phyloP scores from a whole-genome alignment of 2,888 invertebrate species.

The Drosophila koepferae region DNA sequence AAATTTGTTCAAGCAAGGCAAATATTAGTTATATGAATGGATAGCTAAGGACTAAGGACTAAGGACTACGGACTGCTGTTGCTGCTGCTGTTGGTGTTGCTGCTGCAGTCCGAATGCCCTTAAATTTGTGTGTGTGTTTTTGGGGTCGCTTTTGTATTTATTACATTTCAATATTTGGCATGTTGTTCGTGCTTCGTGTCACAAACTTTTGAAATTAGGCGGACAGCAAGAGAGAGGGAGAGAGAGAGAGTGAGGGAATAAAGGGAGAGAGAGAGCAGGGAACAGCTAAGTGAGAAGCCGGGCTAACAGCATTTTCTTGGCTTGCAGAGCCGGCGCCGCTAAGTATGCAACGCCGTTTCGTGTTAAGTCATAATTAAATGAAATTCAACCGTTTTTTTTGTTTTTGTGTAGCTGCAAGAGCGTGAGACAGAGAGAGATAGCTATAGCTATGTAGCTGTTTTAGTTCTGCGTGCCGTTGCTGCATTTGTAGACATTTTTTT shows the following conservation, averaged over 20 bases:
- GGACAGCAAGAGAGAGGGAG: neutral
- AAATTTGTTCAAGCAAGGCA: neutral
- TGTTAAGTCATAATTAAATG: conserved; percentile 76
- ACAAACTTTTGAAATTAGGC: conserved; percentile 57
- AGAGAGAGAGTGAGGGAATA: neutral
- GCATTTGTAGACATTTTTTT: conserved; percentile 53
- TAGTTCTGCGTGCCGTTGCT: conserved; percentile 48
- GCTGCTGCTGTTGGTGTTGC: neutral
- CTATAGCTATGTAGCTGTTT: neutral
- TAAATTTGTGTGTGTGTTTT: conserved; percentile 19
- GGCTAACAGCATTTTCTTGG: conserved; percentile 41
- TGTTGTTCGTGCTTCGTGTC: conserved; percentile 57
- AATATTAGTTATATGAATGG: neutral
- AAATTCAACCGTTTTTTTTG: conserved; percentile 51
- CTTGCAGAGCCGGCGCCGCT: conserved; percentile 63
- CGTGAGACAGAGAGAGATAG: neutral
- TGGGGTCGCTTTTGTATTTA: conserved; percentile 57
- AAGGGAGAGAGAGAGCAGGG: neutral
- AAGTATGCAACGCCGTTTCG: conserved; percentile 73
- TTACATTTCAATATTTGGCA: conserved; percentile 73
- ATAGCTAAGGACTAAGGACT: neutral
- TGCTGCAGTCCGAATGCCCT: conserved; percentile 4
- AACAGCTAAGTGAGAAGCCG: conserved; percentile 1
- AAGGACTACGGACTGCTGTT: neutral
- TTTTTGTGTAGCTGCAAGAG: neutral